Percentiles rank a stretch among this genome's conserved stretches.
Evolutionary conservation across 2,113 vertebrate genomes (phyloP).

Genomic region (Opisthocomus hoazin): DNA sequence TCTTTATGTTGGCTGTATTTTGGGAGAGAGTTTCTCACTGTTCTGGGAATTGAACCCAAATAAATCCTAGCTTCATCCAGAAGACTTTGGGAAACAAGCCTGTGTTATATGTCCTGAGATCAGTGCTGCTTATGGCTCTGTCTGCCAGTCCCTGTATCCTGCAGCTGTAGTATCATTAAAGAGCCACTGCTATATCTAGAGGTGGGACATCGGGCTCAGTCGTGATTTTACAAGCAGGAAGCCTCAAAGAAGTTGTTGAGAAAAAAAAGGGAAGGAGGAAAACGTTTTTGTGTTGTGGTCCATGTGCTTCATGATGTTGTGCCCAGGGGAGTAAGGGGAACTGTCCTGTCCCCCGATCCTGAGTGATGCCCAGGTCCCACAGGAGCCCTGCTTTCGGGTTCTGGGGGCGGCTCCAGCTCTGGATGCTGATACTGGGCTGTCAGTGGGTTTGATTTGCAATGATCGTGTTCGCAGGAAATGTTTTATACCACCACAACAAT

Average conservation of each 20-base stretch:
- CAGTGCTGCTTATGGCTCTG: neutral
- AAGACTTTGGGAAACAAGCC: neutral
- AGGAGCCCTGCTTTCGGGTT: neutral
- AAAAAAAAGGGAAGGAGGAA: neutral
- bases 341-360: neutral
- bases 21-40: neutral
- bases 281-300: neutral
- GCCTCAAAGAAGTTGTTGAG: neutral
- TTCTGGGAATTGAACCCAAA: neutral
- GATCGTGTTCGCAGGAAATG: neutral
- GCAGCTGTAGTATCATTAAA: neutral
- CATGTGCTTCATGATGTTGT: fast-evolving
- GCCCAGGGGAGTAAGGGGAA: neutral
- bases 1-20: neutral
- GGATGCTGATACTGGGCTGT: neutral
- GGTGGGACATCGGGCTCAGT: neutral
- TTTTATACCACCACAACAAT: neutral
- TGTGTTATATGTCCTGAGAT: neutral
- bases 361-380: neutral
- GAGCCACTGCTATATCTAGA: neutral
- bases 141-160: neutral
- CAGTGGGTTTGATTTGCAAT: neutral
- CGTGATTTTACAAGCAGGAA: neutral
- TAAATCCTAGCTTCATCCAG: neutral
- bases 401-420: neutral